These are phyloP conservation scores for Pseudococcus longispinus DNA, from an alignment of 2,888 invertebrate species.

Conservation along the genomic window DNA sequence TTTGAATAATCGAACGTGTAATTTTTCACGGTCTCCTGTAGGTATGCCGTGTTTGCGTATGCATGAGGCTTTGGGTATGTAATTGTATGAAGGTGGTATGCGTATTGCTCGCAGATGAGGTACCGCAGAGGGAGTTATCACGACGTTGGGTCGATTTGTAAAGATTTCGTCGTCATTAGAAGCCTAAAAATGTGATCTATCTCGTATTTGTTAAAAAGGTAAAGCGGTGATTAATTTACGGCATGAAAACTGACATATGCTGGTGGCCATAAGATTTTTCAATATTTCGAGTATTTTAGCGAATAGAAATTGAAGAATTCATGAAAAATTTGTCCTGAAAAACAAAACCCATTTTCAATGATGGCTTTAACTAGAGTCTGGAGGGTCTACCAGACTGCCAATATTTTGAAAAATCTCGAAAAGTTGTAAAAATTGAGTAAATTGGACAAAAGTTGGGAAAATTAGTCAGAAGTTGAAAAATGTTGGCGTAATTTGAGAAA, in stretches of 20 bases:
- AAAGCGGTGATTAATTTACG: not conserved
- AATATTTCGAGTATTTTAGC: not conserved
- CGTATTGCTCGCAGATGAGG: not conserved
- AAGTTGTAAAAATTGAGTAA: too few species aligned
- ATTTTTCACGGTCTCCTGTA: conserved; percentile 26
- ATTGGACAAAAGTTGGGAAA: too few species aligned
- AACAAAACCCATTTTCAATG: too few species aligned
- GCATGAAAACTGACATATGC: not conserved
- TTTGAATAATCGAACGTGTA: conserved; percentile 28
- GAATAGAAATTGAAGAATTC: not conserved
- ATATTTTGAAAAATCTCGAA: too few species aligned
- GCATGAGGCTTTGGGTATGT: not conserved
- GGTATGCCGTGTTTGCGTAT: conserved; percentile 9
- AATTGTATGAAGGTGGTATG: not conserved
- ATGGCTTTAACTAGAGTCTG: too few species aligned
- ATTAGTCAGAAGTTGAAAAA: too few species aligned
- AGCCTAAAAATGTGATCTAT: not conserved
- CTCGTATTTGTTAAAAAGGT: not conserved
- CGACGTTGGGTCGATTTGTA: not conserved
- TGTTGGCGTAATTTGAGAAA: too few species aligned
- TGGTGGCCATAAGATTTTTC: not conserved
- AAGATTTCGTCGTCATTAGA: not conserved
- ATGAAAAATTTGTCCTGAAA: too few species aligned
- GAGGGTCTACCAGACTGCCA: too few species aligned
- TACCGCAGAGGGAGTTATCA: not conserved